Conservation (phyloP, 2,888 invertebrate genomes). For the Hemicrepidius hirtus region DNA sequence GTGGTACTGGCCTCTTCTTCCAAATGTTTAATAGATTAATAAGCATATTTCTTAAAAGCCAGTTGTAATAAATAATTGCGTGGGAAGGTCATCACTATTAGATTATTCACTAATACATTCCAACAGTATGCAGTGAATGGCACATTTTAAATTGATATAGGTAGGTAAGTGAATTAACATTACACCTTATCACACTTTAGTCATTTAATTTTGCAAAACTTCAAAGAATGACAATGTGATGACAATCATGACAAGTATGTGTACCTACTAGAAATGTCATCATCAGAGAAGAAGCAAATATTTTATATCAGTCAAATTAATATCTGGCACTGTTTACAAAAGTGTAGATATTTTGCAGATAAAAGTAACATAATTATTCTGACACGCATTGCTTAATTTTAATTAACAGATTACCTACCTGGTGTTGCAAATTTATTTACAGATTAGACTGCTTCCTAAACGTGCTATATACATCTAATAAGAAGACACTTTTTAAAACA, state of each 20-base stretch:
- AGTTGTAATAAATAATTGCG: neutral
- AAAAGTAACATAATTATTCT: slow-evolving; percentile 2
- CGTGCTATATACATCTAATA: neutral
- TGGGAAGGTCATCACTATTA: neutral
- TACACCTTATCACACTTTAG: neutral
- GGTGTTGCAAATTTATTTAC: slow-evolving; percentile 20
- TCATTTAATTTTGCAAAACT: slow-evolving; percentile 9
- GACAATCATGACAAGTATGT: neutral
- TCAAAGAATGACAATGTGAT: slow-evolving; percentile 14
- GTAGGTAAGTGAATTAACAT: neutral
- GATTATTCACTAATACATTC: too few species aligned
- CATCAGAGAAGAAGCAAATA: neutral
- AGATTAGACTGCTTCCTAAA: neutral
- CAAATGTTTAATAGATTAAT: too few species aligned
- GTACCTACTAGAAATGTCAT: too few species aligned
- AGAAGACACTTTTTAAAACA: slow-evolving; percentile 3
- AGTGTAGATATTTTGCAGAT: neutral
- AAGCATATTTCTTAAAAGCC: too few species aligned
- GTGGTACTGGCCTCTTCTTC: too few species aligned
- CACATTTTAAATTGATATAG: too few species aligned
- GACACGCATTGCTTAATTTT: slow-evolving; percentile 19
- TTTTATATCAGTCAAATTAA: neutral
- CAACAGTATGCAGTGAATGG: too few species aligned
- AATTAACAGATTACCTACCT: slow-evolving; percentile 16
- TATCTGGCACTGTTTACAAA: slow-evolving; percentile 1